Evolutionary conservation across 2,113 vertebrate species (phyloP).

Genomic region (Dunckerocampus dactyliophorus): DNA sequence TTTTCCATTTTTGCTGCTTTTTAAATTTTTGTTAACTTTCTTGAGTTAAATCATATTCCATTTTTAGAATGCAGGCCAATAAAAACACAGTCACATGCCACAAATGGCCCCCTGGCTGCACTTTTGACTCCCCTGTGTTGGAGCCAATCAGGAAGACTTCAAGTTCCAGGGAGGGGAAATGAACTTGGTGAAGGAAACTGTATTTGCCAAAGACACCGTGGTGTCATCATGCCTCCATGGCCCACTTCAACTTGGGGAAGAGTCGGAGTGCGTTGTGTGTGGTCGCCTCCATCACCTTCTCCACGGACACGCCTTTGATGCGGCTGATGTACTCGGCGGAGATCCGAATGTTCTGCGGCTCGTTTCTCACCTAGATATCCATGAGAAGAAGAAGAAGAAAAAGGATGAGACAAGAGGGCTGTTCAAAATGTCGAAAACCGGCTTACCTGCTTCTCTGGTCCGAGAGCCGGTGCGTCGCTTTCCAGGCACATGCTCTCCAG

Average conservation of each 20-base stretch:
- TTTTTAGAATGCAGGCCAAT: too few species aligned
- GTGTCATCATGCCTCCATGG: constrained; percentile 50
- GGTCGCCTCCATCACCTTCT: constrained; percentile 82
- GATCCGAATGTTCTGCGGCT: constrained; percentile 83
- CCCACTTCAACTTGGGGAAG: constrained; percentile 82
- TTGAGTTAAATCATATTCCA: too few species aligned
- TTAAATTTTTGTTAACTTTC: too few species aligned
- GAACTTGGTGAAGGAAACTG: too few species aligned
- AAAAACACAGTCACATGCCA: too few species aligned
- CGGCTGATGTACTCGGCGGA: constrained; percentile 87
- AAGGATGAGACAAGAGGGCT: too few species aligned
- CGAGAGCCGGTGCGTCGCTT: constrained; percentile 91
- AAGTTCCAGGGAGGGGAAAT: too few species aligned
- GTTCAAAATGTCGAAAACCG: neutral
- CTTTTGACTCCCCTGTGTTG: too few species aligned
- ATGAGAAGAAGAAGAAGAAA: neutral
- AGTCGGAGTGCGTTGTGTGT: constrained; percentile 84
- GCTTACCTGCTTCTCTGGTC: constrained; percentile 89
- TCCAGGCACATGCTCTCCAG: constrained; percentile 91
- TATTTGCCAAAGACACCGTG: too few species aligned
- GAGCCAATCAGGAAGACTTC: too few species aligned
- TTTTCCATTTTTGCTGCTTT: too few species aligned
- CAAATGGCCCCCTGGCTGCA: too few species aligned
- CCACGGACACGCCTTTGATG: constrained; percentile 85
- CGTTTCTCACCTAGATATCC: constrained; percentile 85